Evolutionary conservation across 2,888 invertebrate genomes (phyloP), one percentile per base, ranked within the genome.

Genomic region (Rhimphoctona megacephalus): DNA sequence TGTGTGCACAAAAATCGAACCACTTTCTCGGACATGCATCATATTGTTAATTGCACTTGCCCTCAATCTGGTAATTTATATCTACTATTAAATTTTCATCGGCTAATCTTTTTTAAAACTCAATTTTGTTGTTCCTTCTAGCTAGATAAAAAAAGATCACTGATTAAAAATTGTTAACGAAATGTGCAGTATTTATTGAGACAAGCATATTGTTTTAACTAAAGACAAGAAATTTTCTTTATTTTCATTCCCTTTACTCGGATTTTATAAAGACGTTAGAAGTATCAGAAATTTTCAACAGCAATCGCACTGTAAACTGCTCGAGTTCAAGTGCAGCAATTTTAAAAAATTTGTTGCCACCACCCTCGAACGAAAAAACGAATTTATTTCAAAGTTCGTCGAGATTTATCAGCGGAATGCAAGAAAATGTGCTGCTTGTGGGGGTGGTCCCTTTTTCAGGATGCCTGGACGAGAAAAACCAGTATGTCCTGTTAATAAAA

Each of bases 271-370:
- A 76, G 74, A 46, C 2, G 19, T 33, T 39, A 52, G 25, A 14
- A 19, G 61, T 7, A 79, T 70, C 22, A 77, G 52, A 7, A 49
- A 94, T 87, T 91, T 95, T 67, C 95, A 96, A 0, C 94, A 94
- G 89, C 96, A 96, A 89, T 95, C 96, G 9, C 95, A 95, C 91
- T 96, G 96, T 90, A 95, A 95, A 91, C 92, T 96, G 14, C 94
- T 96, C 91, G 95, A 95, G 90, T 96, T 96, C 90, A 95, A 95
- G 91, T 95, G 94, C 87, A 94, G 94, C 86, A 94, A 93, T 79
- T 95, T 96, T 61, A 94, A 95, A 88, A 94, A 94, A 85, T 94
- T 95, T 0, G 95, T 96, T 81, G 96, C 95, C 46, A 91, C 96
- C 33, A 95, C 95, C 0, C 92, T 95, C 11, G 95, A 95, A 88